Base-by-base conservation (phyloP, 2,888 invertebrate genomes). In the Alitta virens region DNA sequence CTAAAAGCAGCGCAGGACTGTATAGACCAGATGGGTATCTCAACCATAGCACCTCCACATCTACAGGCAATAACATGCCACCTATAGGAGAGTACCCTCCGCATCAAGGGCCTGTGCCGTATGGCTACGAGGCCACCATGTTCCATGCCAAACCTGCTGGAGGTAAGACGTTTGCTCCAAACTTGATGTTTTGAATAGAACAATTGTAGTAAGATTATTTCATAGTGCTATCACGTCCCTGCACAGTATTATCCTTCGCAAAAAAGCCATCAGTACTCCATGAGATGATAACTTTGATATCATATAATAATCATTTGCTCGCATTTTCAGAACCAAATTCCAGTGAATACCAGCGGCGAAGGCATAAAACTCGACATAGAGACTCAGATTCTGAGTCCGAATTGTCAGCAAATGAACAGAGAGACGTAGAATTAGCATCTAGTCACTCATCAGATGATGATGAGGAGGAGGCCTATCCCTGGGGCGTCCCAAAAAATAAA, bases 371-470 rank as follows among this genome's bases (percentile, higher is more conserved):
- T 16, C 59, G 52, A 26, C 43, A 40, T 88, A 46, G 90, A 0
- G 91, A 91, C 78, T 90, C 90, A 0, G 93, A 94, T 74, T 91
- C 91, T 0, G 92, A 93, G 66, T 81, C 80, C 65, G 83, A 82
- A 60, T 71, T 91, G 38, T 82, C 82, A 0, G 74, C 65, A 2
- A 63, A 77, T 25, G 78, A 76, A 27, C 73, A 76, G 43, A 75
- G 75, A 33, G 81, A 80, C 74, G 85, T 96, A 64, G 95, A 95
- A 74, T 86, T 96, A 56, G 95, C 95, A 16, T 95, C 95, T 55
- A 94, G 94, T 78, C 96, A 96, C 84, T 94, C 94, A 12, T 94
- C 94, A 54, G 96, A 96, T 76, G 95, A 96, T 70, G 88, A 88
- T 59, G 86, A 87, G 67, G 84, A 85, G 14, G 74, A 64, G 9